A percentile compares a stretch with the other conserved stretches of the same genome.
Evolutionary conservation across 2,888 invertebrate genomes (phyloP).

Genomic region (Epistrophe grossulariae): DNA sequence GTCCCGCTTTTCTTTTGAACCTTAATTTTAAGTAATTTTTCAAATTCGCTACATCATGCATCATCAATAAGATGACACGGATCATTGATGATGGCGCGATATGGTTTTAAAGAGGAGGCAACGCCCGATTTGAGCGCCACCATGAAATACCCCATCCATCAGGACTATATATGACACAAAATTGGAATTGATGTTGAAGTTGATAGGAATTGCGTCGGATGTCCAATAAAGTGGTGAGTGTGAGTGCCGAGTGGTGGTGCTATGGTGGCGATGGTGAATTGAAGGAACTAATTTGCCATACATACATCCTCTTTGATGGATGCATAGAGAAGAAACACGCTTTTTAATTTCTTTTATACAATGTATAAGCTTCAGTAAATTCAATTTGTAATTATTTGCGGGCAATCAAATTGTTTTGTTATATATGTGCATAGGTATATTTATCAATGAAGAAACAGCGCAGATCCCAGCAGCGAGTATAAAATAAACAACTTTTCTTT

Average conservation of each 20-base stretch:
- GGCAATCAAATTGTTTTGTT: conserved; percentile 60
- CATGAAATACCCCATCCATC: conserved; percentile 23
- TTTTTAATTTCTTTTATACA: conserved; percentile 2
- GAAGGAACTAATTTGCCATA: not conserved
- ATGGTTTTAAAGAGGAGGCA: not conserved
- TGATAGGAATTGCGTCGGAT: not conserved
- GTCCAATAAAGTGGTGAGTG: not conserved
- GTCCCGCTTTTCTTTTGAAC: conserved; percentile 7
- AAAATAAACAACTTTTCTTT: conserved; percentile 22
- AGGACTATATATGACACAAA: conserved; percentile 28
- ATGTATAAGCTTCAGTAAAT: conserved; percentile 59
- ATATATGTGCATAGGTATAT: too few species aligned
- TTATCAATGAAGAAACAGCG: conserved; percentile 20
- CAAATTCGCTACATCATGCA: conserved; percentile 67
- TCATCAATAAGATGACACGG: conserved; percentile 60
- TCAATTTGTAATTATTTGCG: conserved; percentile 74
- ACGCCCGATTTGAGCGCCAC: conserved; percentile 23
- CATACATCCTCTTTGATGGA: not conserved
- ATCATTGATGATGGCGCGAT: conserved; percentile 47
- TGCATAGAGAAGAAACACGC: not conserved
- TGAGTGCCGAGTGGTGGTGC: not conserved
- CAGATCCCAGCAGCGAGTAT: not conserved
- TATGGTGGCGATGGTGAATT: not conserved
- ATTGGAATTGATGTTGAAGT: conserved; percentile 19
- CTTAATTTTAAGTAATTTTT: conserved; percentile 57